A percentile compares a stretch with the other conserved stretches of the same genome.
Evolutionary conservation across 2,888 invertebrate species (phyloP).

Genomic region (Eupithecia subumbrata): DNA sequence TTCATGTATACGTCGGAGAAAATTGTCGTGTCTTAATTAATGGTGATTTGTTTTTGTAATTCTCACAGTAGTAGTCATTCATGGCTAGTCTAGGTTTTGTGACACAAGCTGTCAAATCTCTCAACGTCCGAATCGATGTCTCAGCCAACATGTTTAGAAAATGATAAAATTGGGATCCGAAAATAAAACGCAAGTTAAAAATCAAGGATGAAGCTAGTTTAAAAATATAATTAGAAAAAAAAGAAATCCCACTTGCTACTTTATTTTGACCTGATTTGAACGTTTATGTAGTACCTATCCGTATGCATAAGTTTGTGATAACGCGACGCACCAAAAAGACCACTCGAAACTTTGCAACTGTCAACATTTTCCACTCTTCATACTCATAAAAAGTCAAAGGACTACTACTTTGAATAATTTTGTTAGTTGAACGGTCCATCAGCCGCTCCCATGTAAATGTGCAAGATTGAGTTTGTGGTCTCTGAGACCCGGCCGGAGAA

Average conservation of each 20-base stretch:
- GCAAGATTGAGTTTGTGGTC: constrained; percentile 65
- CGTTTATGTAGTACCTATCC: background rate
- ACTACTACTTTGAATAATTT: constrained; percentile 80
- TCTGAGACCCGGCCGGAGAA: constrained; percentile 25
- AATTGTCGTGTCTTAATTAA: background rate
- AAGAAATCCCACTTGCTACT: background rate
- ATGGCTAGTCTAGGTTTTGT: background rate
- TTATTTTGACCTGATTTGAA: background rate
- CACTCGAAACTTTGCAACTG: background rate
- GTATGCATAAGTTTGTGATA: background rate
- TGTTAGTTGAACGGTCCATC: constrained; percentile 74
- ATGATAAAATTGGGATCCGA: background rate
- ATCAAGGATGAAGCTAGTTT: background rate
- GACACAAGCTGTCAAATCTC: background rate
- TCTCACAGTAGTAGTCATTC: background rate
- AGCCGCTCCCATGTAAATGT: constrained; percentile 74
- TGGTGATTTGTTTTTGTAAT: background rate
- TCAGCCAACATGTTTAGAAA: background rate
- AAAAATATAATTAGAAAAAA: background rate
- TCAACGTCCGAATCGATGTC: no score
- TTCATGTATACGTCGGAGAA: background rate
- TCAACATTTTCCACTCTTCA: constrained; percentile 1
- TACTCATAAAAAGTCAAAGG: constrained; percentile 54
- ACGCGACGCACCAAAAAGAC: background rate
- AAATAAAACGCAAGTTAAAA: background rate